A percentile compares a stretch with the other conserved stretches of the same genome.
phyloP scores from a whole-genome alignment of 2,797 vertebrate species.

The Tadarida brasiliensis region DNA sequence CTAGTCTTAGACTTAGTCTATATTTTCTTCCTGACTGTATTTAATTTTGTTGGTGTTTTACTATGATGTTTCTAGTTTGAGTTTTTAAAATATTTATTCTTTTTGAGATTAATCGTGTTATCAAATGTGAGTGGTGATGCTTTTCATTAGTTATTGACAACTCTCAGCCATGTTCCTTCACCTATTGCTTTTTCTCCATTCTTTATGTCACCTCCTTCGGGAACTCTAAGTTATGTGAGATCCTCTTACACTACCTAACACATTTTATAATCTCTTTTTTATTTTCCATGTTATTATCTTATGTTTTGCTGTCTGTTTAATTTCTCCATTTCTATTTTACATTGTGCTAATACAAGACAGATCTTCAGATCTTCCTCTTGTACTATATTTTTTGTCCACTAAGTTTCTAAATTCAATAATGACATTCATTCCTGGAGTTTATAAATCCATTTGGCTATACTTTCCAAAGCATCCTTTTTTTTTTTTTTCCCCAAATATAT shows the following conservation, averaged over 20 bases:
- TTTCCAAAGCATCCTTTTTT: neutral
- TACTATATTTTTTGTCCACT: neutral
- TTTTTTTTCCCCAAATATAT: neutral
- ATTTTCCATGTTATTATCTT: neutral
- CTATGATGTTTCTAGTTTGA: neutral
- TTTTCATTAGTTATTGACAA: neutral
- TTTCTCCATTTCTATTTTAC: neutral
- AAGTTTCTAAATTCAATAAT: neutral
- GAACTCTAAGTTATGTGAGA: neutral
- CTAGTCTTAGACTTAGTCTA: neutral
- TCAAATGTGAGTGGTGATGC: neutral
- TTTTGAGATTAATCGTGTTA: neutral
- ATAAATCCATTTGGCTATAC: neutral
- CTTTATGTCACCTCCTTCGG: neutral
- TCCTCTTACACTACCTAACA: neutral
- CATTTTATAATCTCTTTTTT: neutral
- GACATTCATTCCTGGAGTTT: neutral
- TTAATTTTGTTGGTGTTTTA: constrained; percentile 39
- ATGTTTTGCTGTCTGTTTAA: neutral
- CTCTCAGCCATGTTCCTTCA: neutral
- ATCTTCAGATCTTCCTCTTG: neutral
- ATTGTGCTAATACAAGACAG: neutral
- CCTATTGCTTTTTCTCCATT: neutral
- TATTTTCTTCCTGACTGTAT: neutral
- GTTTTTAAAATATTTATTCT: neutral